A percentile compares a stretch with the other conserved stretches of the same genome.
Conservation (phyloP, 2,888 invertebrate genomes). For the Sthenelais limicola region DNA sequence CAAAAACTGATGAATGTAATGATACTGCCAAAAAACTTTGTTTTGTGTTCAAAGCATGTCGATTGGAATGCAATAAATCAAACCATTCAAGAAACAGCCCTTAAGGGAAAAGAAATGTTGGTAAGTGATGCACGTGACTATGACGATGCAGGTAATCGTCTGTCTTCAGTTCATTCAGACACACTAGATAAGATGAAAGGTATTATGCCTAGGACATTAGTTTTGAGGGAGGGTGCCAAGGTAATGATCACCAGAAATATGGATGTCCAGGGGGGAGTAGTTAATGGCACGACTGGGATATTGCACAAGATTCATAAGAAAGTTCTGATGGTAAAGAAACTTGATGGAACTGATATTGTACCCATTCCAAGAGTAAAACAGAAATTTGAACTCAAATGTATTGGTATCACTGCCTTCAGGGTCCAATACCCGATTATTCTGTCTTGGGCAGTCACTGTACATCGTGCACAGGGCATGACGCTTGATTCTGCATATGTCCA, state of each 20-base stretch:
- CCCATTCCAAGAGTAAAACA: not conserved
- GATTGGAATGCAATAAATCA: not conserved
- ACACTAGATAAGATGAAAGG: not conserved
- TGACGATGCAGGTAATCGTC: not conserved
- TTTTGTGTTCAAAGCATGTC: constrained; percentile 7
- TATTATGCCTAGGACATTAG: not conserved
- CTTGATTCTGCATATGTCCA: not conserved
- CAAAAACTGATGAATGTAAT: not conserved
- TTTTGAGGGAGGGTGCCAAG: not conserved
- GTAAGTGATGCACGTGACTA: not conserved
- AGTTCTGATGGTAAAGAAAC: not conserved
- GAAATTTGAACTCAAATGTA: not conserved
- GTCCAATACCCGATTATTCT: not conserved
- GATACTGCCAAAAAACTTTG: not conserved
- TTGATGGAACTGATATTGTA: not conserved
- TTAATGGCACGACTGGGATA: not conserved
- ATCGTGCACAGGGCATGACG: not conserved
- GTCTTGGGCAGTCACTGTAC: not conserved
- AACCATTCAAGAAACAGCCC: not conserved
- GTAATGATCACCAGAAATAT: constrained; percentile 7
- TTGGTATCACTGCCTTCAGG: not conserved
- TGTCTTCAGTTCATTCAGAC: not conserved
- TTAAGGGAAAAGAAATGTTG: not conserved
- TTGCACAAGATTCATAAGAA: not conserved
- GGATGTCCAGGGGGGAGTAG: not conserved